Base-by-base conservation (phyloP, 2,888 invertebrate genomes). In the Chrysina gloriosa region DNA sequence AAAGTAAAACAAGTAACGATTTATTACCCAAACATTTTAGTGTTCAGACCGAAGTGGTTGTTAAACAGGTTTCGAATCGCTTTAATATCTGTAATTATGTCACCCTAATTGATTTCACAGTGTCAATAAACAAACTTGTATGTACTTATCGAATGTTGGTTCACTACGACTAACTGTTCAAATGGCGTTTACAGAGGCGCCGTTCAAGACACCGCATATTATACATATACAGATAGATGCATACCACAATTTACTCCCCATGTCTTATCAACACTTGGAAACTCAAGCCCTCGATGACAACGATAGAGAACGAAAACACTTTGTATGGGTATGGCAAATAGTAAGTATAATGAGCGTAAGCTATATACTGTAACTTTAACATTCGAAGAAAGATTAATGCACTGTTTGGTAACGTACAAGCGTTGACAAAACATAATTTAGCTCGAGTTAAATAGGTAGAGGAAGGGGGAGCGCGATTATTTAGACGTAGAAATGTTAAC, bases 301-400 rank as follows among this genome's bases (percentile, higher is more conserved):
- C 31, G 31, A n/a, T 31, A 31, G n/a, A 9, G 9, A 31, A 31
- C 7, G 31, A 31, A 31, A 31, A 3, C 7, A 4, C 2, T 36
- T 36, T 36, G 36, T 36, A 36, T 36, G 14, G 11, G 14, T 36
- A 36, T 14, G 36, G 36, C 36, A 36, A 36, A 11, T 36, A 25
- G 25, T 21, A 27, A 21, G 34, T 11, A 34, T 21, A 29, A 25
- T 56, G 36, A 36, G 36, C 36, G n/a, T 14, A n/a, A n/a, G 34
- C n/a, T 39, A 61, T 16, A 47, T 11, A 9, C 47, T 63, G 14
- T 27, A 14, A 47, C 21, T 27, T 34, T 63, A n/a, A 19, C 21
- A 48, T 63, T 47, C 48, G 29, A 48, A 63, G 47, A 63, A 47
- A 63, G 63, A 63, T 63, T 63, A 47, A 63, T 63, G 42, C 27